These are phyloP conservation scores for Leptarthrus brevirostris DNA, from an alignment of 2,888 invertebrate species.

Conservation along the genomic window DNA sequence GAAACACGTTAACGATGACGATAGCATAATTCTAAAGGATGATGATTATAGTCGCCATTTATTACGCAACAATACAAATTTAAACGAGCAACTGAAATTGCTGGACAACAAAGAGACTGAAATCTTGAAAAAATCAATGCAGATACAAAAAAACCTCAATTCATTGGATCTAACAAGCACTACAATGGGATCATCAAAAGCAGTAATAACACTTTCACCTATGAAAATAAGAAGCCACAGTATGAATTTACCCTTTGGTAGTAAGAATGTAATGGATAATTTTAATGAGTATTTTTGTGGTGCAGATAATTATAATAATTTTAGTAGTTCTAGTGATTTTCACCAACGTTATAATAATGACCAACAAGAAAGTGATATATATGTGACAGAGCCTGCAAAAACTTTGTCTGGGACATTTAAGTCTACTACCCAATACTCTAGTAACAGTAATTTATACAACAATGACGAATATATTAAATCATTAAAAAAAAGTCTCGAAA, in stretches of 20 bases:
- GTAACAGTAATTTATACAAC: conserved; percentile 62
- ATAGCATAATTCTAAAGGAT: conserved; percentile 42
- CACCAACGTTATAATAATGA: not conserved
- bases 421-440: conserved; percentile 47
- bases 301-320: conserved; percentile 19
- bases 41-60: conserved; percentile 58
- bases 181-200: not conserved
- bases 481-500: conserved; percentile 63
- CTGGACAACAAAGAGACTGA: conserved; percentile 63
- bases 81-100: conserved; percentile 64
- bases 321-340: not conserved
- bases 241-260: not conserved
- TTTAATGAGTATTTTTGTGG: conserved; percentile 23
- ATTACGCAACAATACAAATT: conserved; percentile 62
- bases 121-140: conserved; percentile 56
- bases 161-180: conserved; percentile 46
- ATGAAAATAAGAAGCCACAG: not conserved
- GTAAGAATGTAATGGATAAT: conserved; percentile 50
- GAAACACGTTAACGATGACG: conserved; percentile 34
- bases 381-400: not conserved
- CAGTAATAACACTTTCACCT: conserved; percentile 3
- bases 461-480: conserved; percentile 66
- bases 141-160: conserved; percentile 52
- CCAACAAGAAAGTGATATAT: conserved; percentile 11
- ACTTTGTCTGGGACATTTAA: not conserved